Evolutionary conservation across 2,888 invertebrate genomes (phyloP).

Genomic region (Congeria kusceri): DNA sequence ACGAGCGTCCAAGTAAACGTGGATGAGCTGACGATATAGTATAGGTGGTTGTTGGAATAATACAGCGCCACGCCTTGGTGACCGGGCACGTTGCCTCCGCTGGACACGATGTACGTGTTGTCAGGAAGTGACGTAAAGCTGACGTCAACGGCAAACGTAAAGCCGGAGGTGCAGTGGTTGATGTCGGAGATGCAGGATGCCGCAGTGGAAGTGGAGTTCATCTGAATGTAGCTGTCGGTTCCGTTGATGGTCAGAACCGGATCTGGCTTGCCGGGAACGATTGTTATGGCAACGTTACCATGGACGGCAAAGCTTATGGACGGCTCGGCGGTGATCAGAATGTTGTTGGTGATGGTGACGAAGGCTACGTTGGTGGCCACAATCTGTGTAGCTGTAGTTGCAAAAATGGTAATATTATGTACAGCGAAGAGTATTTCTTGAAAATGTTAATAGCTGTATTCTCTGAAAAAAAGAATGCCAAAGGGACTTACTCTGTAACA

Average conservation of each 20-base stretch:
- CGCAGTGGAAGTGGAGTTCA: constrained; percentile 36
- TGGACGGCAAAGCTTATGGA: constrained; percentile 54
- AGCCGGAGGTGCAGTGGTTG: constrained; percentile 59
- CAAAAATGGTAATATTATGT: too few species aligned
- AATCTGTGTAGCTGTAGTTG: constrained; percentile 45
- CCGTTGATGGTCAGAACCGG: constrained; percentile 53
- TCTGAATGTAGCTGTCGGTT: constrained; percentile 49
- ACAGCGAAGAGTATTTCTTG: too few species aligned
- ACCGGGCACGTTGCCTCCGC: constrained; percentile 62
- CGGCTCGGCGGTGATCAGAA: constrained; percentile 46
- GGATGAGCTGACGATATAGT: constrained; percentile 67
- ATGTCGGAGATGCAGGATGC: constrained; percentile 60
- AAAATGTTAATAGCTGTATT: too few species aligned
- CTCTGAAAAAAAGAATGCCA: too few species aligned
- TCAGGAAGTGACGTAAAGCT: constrained; percentile 56
- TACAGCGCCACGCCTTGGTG: constrained; percentile 65
- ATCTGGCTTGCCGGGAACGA: constrained; percentile 25
- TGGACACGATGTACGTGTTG: constrained; percentile 66
- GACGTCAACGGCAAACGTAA: constrained; percentile 61
- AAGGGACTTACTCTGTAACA: background rate
- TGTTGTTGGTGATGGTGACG: constrained; percentile 50
- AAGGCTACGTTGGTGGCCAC: constrained; percentile 40
- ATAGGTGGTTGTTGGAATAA: constrained; percentile 55
- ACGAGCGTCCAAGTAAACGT: constrained; percentile 63
- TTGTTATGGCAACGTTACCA: constrained; percentile 50